Conservation (phyloP, 2,888 invertebrate species). For the Listrodromus nycthemerus region DNA sequence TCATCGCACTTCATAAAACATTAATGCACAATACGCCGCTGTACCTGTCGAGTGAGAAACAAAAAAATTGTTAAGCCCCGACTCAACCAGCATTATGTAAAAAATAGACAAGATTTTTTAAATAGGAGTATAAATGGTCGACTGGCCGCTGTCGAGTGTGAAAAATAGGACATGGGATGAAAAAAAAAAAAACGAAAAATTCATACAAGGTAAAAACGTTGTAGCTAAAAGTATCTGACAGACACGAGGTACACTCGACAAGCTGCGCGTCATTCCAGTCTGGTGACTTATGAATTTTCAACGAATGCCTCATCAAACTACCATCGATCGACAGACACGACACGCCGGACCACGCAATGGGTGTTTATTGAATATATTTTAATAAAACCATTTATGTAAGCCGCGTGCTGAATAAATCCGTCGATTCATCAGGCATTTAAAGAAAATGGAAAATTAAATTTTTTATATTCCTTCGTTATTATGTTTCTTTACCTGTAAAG, state of each 20-base stretch:
- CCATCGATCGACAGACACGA: conserved; percentile 36
- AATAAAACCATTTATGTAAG: conserved; percentile 4
- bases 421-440: background rate
- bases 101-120: background rate
- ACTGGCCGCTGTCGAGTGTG: background rate
- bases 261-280: conserved; percentile 44
- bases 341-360: background rate
- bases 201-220: conserved; percentile 25
- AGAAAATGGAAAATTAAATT: background rate
- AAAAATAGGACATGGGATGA: background rate
- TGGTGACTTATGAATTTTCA: conserved; percentile 40
- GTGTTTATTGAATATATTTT: conserved; percentile 23
- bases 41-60: conserved; percentile 7
- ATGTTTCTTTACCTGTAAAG: no score
- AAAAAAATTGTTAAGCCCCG: background rate
- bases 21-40: conserved; percentile 42
- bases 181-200: conserved; percentile 13
- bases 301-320: conserved; percentile 45
- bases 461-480: no score
- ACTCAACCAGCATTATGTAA: background rate
- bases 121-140: background rate
- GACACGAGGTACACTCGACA: conserved; percentile 35
- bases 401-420: conserved; percentile 26
- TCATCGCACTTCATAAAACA: conserved; percentile 57
- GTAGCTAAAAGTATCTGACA: conserved; percentile 33